A percentile compares a stretch with the other conserved stretches of the same genome.
Conservation (phyloP, 2,888 invertebrate species). For the Andrena haemorrhoa region DNA sequence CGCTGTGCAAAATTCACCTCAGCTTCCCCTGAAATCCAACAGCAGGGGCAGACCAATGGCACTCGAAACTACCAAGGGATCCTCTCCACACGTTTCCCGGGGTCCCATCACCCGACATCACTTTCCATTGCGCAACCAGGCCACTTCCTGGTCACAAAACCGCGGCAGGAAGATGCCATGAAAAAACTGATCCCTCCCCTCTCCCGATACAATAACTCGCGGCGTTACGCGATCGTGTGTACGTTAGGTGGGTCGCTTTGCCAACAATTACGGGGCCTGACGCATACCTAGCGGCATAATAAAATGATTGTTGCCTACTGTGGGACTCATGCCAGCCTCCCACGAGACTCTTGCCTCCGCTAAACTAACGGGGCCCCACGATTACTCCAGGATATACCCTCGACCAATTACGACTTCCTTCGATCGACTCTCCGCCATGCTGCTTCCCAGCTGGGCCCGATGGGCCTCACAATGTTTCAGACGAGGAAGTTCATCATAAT, state of each 20-base stretch:
- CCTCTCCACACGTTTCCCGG: slow-evolving; percentile 17
- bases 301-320: slow-evolving; percentile 65
- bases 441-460: slow-evolving; percentile 15
- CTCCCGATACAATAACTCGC: slow-evolving; percentile 42
- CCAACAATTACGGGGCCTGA: slow-evolving; percentile 63
- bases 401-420: slow-evolving; percentile 64
- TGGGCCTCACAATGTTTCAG: slow-evolving; percentile 18
- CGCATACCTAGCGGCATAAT: slow-evolving; percentile 54
- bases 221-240: slow-evolving; percentile 55
- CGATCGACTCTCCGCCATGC: slow-evolving; percentile 29
- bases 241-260: slow-evolving; percentile 38
- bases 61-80: slow-evolving; percentile 14
- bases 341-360: slow-evolving; percentile 49
- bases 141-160: slow-evolving; percentile 58
- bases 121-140: slow-evolving; percentile 55
- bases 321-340: slow-evolving; percentile 54
- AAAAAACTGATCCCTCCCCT: slow-evolving; percentile 27
- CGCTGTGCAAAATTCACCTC: neutral
- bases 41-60: neutral
- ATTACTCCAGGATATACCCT: slow-evolving; percentile 46
- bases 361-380: slow-evolving; percentile 31
- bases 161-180: slow-evolving; percentile 45
- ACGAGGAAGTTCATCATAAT: slow-evolving; percentile 16
- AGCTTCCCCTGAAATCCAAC: neutral
- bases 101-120: slow-evolving; percentile 42